Evolutionary conservation across 2,113 vertebrate species (phyloP).

Genomic region (Neogobius melanostomus): DNA sequence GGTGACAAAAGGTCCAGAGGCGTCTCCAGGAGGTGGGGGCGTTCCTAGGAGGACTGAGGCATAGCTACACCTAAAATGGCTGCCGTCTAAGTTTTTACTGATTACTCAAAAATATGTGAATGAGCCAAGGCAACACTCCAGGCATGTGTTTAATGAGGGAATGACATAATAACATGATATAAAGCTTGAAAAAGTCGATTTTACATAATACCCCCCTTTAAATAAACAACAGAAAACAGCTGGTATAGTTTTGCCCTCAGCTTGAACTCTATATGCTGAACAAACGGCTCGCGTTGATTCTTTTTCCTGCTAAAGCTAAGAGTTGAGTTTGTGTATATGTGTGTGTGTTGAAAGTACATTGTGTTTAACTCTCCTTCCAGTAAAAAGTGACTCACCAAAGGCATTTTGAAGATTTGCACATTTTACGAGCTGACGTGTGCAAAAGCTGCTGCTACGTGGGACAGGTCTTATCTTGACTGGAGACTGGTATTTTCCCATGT

Average conservation of each 20-base stretch:
- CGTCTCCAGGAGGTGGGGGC: too few relatives aligned
- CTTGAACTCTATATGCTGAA: not conserved
- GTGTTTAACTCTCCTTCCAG: conserved; percentile 37
- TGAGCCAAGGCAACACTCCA: too few relatives aligned
- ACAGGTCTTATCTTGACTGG: conserved; percentile 17
- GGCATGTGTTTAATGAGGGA: too few relatives aligned
- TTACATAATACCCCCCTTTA: too few relatives aligned
- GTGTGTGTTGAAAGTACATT: conserved; percentile 6
- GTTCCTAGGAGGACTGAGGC: too few relatives aligned
- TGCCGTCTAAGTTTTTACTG: too few relatives aligned
- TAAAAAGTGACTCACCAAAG: conserved; percentile 55
- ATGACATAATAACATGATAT: too few relatives aligned
- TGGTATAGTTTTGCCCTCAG: not conserved
- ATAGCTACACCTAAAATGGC: too few relatives aligned
- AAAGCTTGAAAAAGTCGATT: too few relatives aligned
- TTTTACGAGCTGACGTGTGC: conserved; percentile 32
- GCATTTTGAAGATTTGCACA: conserved; percentile 35
- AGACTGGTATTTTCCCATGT: not conserved
- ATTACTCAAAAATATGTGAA: too few relatives aligned
- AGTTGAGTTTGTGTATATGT: not conserved
- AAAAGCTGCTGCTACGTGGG: conserved; percentile 11
- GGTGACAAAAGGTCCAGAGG: too few relatives aligned
- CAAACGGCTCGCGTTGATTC: not conserved
- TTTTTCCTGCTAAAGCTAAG: conserved; percentile 9
- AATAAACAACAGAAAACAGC: not conserved